These are phyloP conservation scores for Nyctalus aviator DNA, from an alignment of 2,797 vertebrate genomes.

Conservation along the genomic window DNA sequence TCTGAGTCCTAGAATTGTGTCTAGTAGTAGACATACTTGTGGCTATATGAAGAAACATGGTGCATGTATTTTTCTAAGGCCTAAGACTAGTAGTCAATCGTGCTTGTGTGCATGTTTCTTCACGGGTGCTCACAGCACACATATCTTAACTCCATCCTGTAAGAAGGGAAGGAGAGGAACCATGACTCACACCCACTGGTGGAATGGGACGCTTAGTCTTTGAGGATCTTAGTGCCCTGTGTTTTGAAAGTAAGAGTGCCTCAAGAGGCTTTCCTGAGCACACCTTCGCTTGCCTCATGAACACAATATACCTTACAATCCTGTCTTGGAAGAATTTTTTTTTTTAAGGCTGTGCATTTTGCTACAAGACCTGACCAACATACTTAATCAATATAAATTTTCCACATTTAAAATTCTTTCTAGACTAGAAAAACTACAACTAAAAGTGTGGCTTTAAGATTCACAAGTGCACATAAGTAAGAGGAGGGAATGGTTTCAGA, in stretches of 20 bases:
- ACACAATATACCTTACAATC: not conserved
- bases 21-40: not conserved
- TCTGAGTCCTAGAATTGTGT: not conserved
- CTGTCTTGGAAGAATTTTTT: conserved; percentile 47
- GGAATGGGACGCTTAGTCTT: not conserved
- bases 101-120: not conserved
- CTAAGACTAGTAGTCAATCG: not conserved
- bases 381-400: conserved; percentile 1
- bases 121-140: not conserved
- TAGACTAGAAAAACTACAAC: not conserved
- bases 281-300: not conserved
- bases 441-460: conserved; percentile 10
- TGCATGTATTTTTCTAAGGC: conserved; percentile 4
- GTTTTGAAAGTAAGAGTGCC: not conserved
- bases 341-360: conserved; percentile 42
- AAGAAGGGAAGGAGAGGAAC: not conserved
- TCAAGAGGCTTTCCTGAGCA: not conserved
- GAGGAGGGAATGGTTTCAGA: not conserved
- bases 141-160: not conserved
- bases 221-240: not conserved
- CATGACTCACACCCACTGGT: not conserved
- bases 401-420: conserved; percentile 24
- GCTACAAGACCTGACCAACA: not conserved
- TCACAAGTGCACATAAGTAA: not conserved
- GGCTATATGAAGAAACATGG: not conserved